These are phyloP conservation scores for Lindbergichthys nudifrons DNA, from an alignment of 2,797 vertebrate genomes.

Conservation along the genomic window DNA sequence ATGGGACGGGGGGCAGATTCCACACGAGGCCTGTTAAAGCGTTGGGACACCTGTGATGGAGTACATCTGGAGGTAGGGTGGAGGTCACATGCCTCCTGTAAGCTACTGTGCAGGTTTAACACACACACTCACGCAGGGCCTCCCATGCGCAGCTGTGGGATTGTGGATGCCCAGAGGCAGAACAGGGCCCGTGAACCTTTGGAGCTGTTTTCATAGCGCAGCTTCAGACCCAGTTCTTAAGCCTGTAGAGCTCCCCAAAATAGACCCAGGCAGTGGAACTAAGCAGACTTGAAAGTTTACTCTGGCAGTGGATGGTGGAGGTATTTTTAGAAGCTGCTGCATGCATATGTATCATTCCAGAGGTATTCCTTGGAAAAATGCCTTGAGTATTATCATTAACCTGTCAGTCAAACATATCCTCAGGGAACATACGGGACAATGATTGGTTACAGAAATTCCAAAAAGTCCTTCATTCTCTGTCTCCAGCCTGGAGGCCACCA, in stretches of 20 bases:
- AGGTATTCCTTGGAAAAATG: conserved; percentile 50
- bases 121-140: conserved; percentile 47
- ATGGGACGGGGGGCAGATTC: conserved; percentile 36
- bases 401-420: conserved; percentile 10
- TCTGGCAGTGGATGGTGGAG: conserved; percentile 64
- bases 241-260: conserved; percentile 75
- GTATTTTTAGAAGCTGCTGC: conserved; percentile 77
- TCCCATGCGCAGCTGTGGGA: conserved; percentile 71
- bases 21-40: conserved; percentile 20
- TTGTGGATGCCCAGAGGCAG: conserved; percentile 68
- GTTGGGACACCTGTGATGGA: conserved; percentile 59
- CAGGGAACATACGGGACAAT: background rate
- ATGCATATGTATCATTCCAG: conserved; percentile 67
- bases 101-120: conserved; percentile 64
- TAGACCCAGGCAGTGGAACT: conserved; percentile 80
- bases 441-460: background rate
- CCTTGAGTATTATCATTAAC: conserved; percentile 43
- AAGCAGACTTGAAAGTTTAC: conserved; percentile 82
- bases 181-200: conserved; percentile 56
- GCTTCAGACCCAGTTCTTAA: conserved; percentile 66
- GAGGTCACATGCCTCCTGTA: conserved; percentile 66
- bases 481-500: background rate
- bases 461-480: background rate
- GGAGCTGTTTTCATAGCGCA: conserved; percentile 58
- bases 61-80: conserved; percentile 58